Evolutionary conservation across 2,797 vertebrate genomes (phyloP).

Genomic region (Microcaecilia unicolor): DNA sequence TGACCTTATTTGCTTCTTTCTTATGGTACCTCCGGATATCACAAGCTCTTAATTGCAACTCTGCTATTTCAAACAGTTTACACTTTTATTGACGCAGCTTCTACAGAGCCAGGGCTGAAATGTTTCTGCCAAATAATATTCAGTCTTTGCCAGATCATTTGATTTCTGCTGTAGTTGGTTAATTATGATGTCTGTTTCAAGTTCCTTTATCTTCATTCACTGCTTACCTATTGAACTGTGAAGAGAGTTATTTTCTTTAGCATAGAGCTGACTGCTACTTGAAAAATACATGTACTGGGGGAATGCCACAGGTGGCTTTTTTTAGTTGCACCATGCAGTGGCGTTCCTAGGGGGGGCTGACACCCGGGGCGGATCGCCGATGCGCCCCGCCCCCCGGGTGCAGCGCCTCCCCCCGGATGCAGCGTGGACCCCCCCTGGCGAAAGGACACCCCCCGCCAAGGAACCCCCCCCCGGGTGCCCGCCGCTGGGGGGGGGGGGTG

Average conservation of each 20-base stretch:
- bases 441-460: too few species aligned
- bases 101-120: slow-evolving; percentile 24
- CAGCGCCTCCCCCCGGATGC: too few species aligned
- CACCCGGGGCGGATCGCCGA: too few species aligned
- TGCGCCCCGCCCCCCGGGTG: too few species aligned
- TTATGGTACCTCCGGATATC: slow-evolving; percentile 23
- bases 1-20: slow-evolving; percentile 33
- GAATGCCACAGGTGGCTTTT: too few species aligned
- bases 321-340: too few species aligned
- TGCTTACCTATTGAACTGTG: slow-evolving; percentile 57
- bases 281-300: too few species aligned
- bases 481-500: too few species aligned
- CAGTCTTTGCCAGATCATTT: slow-evolving; percentile 42
- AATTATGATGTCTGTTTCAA: slow-evolving; percentile 36
- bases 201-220: slow-evolving; percentile 43
- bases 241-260: slow-evolving; percentile 61
- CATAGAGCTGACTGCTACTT: slow-evolving; percentile 20
- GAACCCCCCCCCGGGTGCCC: too few species aligned
- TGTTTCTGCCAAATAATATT: slow-evolving; percentile 41
- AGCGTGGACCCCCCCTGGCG: too few species aligned
- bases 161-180: slow-evolving; percentile 30
- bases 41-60: slow-evolving; percentile 1
- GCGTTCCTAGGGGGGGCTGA: too few species aligned
- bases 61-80: slow-evolving; percentile 17
- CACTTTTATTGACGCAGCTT: slow-evolving; percentile 27